phyloP scores from a whole-genome alignment of 2,888 invertebrate species.

The Zaprionus obscuricornis region DNA sequence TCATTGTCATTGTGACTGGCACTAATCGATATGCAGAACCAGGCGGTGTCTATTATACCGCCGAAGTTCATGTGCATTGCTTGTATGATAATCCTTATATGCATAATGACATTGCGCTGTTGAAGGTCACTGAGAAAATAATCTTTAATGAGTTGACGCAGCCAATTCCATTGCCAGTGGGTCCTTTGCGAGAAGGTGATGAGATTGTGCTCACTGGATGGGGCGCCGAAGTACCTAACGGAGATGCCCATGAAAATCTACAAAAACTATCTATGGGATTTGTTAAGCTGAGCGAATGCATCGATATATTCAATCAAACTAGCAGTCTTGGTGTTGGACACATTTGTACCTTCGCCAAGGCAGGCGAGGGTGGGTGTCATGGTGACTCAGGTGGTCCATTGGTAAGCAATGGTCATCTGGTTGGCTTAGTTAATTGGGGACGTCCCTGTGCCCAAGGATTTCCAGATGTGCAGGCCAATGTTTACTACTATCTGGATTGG shows the following conservation, averaged over 20 bases:
- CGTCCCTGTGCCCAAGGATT: conserved; percentile 70
- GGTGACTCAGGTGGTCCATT: conserved; percentile 77
- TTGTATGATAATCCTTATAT: conserved; percentile 60
- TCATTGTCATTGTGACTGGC: conserved; percentile 62
- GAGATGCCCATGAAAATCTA: conserved; percentile 84
- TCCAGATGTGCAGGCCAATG: conserved; percentile 78
- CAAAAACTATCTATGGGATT: conserved; percentile 85
- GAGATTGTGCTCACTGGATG: conserved; percentile 86
- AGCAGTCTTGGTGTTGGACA: conserved; percentile 85
- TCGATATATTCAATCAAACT: conserved; percentile 83
- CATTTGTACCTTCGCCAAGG: conserved; percentile 85
- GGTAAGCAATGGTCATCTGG: conserved; percentile 52
- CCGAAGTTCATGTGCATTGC: conserved; percentile 56
- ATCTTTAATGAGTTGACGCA: conserved; percentile 84
- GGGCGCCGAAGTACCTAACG: conserved; percentile 84
- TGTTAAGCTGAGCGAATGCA: conserved; percentile 84
- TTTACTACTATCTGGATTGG: conserved; percentile 74
- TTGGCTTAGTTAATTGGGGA: conserved; percentile 79
- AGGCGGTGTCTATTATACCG: conserved; percentile 44
- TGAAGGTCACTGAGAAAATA: conserved; percentile 85
- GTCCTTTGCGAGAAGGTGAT: conserved; percentile 81
- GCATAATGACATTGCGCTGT: conserved; percentile 87
- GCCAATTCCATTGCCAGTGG: conserved; percentile 83
- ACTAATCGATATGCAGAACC: conserved; percentile 57
- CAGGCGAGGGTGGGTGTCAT: conserved; percentile 84